Evolutionary conservation across 2,797 vertebrate genomes (phyloP), one percentile per base, ranked within the genome.

Genomic region (Phalloptychus januarius): DNA sequence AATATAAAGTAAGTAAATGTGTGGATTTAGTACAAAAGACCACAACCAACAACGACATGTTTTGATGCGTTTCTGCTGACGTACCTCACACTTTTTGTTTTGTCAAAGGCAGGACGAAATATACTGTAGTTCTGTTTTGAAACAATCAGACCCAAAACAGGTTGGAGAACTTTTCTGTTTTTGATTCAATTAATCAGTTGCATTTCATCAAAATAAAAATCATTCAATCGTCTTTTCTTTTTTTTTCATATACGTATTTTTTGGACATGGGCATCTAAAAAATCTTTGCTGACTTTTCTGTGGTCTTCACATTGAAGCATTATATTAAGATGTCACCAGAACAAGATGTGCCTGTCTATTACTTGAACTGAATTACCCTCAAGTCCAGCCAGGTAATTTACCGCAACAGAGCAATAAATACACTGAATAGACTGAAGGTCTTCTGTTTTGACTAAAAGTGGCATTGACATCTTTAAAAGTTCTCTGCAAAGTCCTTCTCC

Each of bases 371-470:
- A 20, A 54, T 54, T 38, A 25, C 2, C 48, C 7, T 18, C n/a
- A 2, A 74, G 20, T 73, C 33, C 33, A 54, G 11, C 11, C 13
- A 38, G 7, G 44, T 31, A 48, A 33, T 71, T 16, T 44, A 31
- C 13, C 11, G 7, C 36, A 58, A 23, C 31, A 38, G 16, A 50
- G 77, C 71, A 75, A 33, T 83, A 80, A 75, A 81, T 81, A 76
- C 71, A 7, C 12, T 70, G 52, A 70, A 83, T 82, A 61, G 61
- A 58, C 56, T 31, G 12, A 74, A 15, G 18, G 36, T 31, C 40
- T 33, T 15, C 12, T 45, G 23, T 23, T 52, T 61, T 31, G 79
- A 77, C 46, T 76, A 54, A 74, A 77, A 81, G 86, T 65, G 61
- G 50, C 8, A 28, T 38, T 23, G 8, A 25, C 18, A 44, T 76